A percentile compares a stretch with the other conserved stretches of the same genome.
Conservation (phyloP, 1,140 invertebrate species). For the Belonocnema kinseyi region DNA sequence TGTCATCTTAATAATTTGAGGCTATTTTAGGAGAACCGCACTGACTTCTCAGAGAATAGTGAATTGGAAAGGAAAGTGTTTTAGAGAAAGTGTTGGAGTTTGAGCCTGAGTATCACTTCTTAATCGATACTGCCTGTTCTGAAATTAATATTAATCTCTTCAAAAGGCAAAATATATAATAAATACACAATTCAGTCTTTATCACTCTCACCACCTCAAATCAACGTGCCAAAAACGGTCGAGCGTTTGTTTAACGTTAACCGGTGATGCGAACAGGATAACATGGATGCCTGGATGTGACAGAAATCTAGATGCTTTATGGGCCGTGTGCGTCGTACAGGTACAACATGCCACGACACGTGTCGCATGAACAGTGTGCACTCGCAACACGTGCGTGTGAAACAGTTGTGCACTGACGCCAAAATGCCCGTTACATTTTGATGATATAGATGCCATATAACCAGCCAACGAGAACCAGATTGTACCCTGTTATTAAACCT, state of each 20-base stretch:
- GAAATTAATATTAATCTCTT: no score
- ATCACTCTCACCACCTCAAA: no score
- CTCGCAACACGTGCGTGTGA: constrained; percentile 38
- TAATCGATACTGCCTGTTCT: no score
- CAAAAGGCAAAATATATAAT: no score
- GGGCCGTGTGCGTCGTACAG: constrained; percentile 41
- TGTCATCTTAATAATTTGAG: no score
- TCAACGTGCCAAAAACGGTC: not conserved
- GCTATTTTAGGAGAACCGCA: no score
- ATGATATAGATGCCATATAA: not conserved
- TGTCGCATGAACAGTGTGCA: constrained; percentile 46
- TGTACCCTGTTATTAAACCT: no score
- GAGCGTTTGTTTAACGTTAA: constrained; percentile 32
- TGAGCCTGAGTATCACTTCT: no score
- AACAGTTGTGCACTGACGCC: constrained; percentile 44
- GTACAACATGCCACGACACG: constrained; percentile 51
- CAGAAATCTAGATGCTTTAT: constrained; percentile 59
- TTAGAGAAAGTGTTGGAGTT: no score
- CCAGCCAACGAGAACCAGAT: constrained; percentile 27
- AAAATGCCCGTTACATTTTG: constrained; percentile 20
- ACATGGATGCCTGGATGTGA: constrained; percentile 46
- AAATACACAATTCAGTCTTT: no score
- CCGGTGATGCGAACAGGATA: constrained; percentile 43
- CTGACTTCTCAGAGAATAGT: no score
- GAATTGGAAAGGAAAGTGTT: no score